Conservation (phyloP, 2,113 vertebrate species). For the Odocoileus hemionus region DNA sequence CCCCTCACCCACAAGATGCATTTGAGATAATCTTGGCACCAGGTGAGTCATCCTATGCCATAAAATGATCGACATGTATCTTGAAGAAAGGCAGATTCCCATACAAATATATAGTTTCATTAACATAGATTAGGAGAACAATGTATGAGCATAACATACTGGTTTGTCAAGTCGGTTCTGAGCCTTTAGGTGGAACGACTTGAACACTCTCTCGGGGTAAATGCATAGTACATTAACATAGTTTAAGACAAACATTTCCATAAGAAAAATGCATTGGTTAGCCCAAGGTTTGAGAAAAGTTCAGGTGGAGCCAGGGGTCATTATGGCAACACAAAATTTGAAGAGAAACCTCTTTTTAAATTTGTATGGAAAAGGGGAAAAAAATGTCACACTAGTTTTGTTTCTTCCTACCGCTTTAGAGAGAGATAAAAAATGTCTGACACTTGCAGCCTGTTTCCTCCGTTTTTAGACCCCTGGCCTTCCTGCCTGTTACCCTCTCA, state of each 20-base stretch:
- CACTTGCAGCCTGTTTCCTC: not conserved
- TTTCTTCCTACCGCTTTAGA: not conserved
- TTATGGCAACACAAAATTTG: not conserved
- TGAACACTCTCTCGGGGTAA: not conserved
- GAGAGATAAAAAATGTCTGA: not conserved
- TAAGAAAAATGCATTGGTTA: not conserved
- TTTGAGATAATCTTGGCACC: not conserved
- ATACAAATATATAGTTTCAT: not conserved
- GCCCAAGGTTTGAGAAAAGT: not conserved
- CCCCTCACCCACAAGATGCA: not conserved
- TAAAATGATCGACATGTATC: not conserved
- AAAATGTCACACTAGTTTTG: not conserved
- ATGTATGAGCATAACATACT: not conserved
- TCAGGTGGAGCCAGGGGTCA: not conserved
- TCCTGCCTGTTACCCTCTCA: not conserved
- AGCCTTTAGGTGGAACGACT: not conserved
- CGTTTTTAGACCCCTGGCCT: not conserved
- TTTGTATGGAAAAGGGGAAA: not conserved
- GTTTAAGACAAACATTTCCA: not conserved
- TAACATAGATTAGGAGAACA: not conserved
- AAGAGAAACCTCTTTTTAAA: not conserved
- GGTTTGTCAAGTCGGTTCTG: not conserved
- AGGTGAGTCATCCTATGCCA: not conserved
- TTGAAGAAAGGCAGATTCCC: not conserved
- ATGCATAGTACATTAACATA: not conserved